Base-by-base conservation (phyloP, 2,113 vertebrate species). In the Pseudorasbora parva region DNA sequence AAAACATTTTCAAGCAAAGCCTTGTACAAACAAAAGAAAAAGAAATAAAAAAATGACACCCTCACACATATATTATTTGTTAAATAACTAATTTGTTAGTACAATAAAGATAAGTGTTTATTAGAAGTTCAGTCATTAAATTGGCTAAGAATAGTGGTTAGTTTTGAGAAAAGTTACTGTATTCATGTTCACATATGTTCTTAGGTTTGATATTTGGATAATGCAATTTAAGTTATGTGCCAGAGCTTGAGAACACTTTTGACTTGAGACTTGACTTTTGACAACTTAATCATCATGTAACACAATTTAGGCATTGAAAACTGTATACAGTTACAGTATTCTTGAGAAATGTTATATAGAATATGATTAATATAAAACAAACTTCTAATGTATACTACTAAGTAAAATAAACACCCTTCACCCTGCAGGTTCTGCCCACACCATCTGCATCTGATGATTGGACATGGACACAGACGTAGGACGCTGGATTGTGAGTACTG, bases 351-450 rank as follows among this genome's bases (percentile, higher is more conserved):
- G 17, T 68, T 68, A 10, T 68, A 37, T 41, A 69, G 2, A 41
- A 69, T 21, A 41, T 69, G 33, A 19, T 41, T 69, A n/a, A 41
- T 69, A 8, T 30, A 41, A 19, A 41, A n/a, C 64, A 68, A 41
- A 68, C 64, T 10, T 11, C 33, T 69, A 21, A 69, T 41, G 17
- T 68, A 9, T 68, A 41, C 17, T 2, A 41, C 37, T 45, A 47
- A 47, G 37, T 72, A 25, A 72, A 72, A 47, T 25, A 25, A 15
- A 45, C 68, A 47, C 43, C n/a, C 69, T 72, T 47, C 37, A 23
- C 69, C 33, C 56, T 62, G 56, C 76, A 78, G 76, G 56, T 78
- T n/a, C 41, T 23, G 21, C 5, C 69, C 10, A 14, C 49, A 43
- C 51, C 37, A 45, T 43, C 21, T 62, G 56, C 10, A 60, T 60